These are phyloP conservation scores for Orthosia incerta DNA, from an alignment of 2,888 invertebrate species.

Conservation along the genomic window DNA sequence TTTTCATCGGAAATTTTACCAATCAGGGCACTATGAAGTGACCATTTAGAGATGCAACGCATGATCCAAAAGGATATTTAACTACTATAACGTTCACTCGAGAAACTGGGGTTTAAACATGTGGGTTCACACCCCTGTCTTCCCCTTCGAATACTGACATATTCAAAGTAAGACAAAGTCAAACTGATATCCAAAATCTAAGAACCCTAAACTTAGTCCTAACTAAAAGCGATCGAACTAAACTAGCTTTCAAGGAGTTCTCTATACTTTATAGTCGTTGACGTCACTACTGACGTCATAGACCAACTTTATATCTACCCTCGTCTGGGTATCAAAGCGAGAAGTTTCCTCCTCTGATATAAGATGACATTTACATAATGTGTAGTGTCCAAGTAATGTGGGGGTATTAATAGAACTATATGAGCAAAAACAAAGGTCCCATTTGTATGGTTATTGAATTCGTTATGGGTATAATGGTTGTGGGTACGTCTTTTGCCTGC, in stretches of 20 bases:
- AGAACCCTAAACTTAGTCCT: slow-evolving; percentile 4
- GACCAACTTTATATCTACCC: slow-evolving; percentile 29
- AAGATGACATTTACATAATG: slow-evolving; percentile 48
- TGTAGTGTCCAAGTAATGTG: slow-evolving; percentile 24
- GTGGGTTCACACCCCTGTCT: not conserved
- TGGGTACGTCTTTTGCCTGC: slow-evolving; percentile 1
- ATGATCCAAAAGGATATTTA: no score
- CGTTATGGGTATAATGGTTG: slow-evolving; percentile 21
- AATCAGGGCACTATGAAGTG: no score
- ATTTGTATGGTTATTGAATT: slow-evolving; percentile 48
- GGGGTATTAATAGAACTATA: slow-evolving; percentile 20
- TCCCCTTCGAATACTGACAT: not conserved
- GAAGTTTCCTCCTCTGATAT: slow-evolving; percentile 20
- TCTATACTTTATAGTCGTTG: slow-evolving; percentile 6
- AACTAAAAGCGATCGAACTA: not conserved
- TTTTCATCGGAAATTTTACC: no score
- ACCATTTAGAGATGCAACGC: no score
- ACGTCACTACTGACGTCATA: slow-evolving; percentile 42
- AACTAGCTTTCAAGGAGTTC: slow-evolving; percentile 10
- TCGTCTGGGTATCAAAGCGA: slow-evolving; percentile 41
- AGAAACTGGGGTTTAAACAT: not conserved
- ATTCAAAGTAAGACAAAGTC: not conserved
- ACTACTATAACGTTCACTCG: no score
- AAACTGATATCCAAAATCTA: not conserved
- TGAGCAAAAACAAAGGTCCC: slow-evolving; percentile 24